Base-by-base conservation (phyloP, 2,113 vertebrate genomes). In the Polypterus bichir region DNA sequence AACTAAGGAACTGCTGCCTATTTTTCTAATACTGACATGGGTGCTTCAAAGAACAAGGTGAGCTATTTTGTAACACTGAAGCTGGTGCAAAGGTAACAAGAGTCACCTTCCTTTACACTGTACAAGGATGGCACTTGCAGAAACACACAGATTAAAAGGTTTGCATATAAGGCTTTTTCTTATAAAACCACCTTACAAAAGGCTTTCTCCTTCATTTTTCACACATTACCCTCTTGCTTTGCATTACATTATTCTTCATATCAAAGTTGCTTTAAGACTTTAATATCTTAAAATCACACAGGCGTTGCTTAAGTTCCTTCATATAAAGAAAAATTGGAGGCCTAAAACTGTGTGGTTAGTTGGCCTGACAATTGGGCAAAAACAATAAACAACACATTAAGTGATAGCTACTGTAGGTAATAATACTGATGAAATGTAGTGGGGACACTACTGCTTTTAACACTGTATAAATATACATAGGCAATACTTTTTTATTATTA, bases 111-210 rank as follows among this genome's bases (percentile, higher is more conserved):
- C 90, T 92, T 88, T 89, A 92, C 88, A 92, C 93, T 89, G 90
- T 91, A 97, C 91, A 89, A 91, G 90, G 93, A 93, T 97, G 96
- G 96, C 94, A 98, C 96, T 97, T 97, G 92, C 91, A 95, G 92
- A 94, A 96, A 98, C 93, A 92, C 90, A 96, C 93, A 96, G 94
- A 94, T 93, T 95, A 94, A 97, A 97, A 97, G 92, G 92, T 97
- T 98, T 97, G 94, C 93, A 97, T 98, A 98, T 97, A 97, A 98
- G 94, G 94, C 96, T 97, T 98, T 74, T 80, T 76, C 91, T 92
- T 71, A 81, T 80, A 91, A 93, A 96, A 97, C 89, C 88, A 92
- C 93, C 91, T 94, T 95, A 92, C 91, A 92, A 96, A 27, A 97
- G 93, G 91, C 91, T 94, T 90, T 85, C 79, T 92, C 89, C 84